These are phyloP conservation scores for Apodemus sylvaticus DNA, from an alignment of 2,113 vertebrate genomes.

Conservation along the genomic window DNA sequence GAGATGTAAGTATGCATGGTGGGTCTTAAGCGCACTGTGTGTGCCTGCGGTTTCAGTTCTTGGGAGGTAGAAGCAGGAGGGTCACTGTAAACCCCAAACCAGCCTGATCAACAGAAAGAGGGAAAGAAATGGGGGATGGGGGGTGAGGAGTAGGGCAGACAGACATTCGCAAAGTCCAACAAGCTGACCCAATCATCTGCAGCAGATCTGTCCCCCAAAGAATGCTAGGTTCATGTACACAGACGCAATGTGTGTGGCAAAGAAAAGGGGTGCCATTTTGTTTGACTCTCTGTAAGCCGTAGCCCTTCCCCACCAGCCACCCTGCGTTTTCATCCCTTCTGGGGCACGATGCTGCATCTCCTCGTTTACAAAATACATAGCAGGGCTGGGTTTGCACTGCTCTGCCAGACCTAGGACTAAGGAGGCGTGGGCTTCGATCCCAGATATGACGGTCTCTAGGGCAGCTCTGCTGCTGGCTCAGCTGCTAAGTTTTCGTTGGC, in stretches of 20 bases:
- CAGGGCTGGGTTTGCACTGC: background rate
- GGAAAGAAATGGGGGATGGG: fast-evolving
- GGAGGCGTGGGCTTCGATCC: background rate
- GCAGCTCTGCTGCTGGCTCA: background rate
- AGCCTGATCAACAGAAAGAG: background rate
- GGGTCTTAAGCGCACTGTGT: background rate
- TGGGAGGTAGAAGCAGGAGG: background rate
- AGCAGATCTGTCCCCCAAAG: background rate
- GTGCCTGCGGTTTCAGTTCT: background rate
- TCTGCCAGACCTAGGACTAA: background rate
- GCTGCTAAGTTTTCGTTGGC: background rate
- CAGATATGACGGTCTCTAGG: background rate
- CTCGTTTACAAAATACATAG: background rate
- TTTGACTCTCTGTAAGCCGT: background rate
- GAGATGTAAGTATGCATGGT: background rate
- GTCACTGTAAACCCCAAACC: background rate
- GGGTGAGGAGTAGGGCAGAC: too few species aligned
- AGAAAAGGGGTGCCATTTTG: background rate
- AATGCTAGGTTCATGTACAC: background rate
- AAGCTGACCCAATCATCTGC: background rate
- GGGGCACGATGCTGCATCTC: background rate
- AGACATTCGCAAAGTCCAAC: background rate
- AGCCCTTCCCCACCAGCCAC: background rate
- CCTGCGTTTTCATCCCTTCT: background rate
- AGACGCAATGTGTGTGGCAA: background rate